Evolutionary conservation across 2,888 invertebrate genomes (phyloP), one percentile per base, ranked within the genome.

Genomic region (Resseliella maxima): DNA sequence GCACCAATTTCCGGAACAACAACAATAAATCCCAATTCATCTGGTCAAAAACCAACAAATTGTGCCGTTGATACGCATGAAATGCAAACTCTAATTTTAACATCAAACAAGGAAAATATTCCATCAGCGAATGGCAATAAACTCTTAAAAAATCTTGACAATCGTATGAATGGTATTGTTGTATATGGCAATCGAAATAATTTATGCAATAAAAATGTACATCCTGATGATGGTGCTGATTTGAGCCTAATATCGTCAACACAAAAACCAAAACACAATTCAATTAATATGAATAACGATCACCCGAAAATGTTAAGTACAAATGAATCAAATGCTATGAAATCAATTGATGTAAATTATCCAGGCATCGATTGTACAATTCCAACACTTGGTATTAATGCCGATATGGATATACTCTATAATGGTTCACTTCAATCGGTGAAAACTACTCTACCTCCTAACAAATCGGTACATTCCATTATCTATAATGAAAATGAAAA

Each of bases 1-100:
- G 35, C 45, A 54, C 85, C 86, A 85, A 86, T 41, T 86, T 46
- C 21, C 54, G 46, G 85, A 85, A 35, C 83, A 86, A 85, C 85
- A n/a, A 59, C 59, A n/a, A 87, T 87, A 27, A 87, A 87, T 45
- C 89, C 89, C 83, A 89, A 85, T 0, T 38, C 83, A 46, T 45
- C 85, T 8, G 38, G 31, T 54, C 86, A 31, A 36, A 81, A 35
- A 31, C 15, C 85, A 0, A n/a, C 45, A 0, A 86, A 27, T 50
- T 86, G 90, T 0, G 88, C 90, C 87, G 90, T 90, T 87, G 91
- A 91, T 86, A 90, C 90, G 41, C 90, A 91, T 87, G 91, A 91
- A 88, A 91, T 91, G 91, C 91, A 91, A 88, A 91, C 91, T 0
- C 88, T 91, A 8, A 91, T 91, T 87, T 90, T 91, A 1, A 89